phyloP scores from a whole-genome alignment of 2,113 vertebrate genomes.

The Rutilus rutilus region DNA sequence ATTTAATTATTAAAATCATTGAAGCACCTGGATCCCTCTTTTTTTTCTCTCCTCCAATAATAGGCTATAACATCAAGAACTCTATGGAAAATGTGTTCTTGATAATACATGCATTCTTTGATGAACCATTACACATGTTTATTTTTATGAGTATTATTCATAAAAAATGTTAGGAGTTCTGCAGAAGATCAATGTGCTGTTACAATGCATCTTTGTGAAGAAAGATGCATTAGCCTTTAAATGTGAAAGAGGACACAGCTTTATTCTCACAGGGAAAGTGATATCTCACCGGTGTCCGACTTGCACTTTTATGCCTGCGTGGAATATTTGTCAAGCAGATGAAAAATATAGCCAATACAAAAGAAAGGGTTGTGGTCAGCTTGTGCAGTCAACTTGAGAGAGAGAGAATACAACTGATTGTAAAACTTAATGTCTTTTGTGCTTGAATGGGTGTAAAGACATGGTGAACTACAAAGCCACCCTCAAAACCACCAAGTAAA shows the following conservation, averaged over 20 bases:
- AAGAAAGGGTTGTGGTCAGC: neutral
- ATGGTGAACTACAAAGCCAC: conserved; percentile 4
- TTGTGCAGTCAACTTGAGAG: neutral
- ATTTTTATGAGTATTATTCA: neutral
- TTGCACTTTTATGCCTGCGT: conserved; percentile 86
- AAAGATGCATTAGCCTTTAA: conserved; percentile 71
- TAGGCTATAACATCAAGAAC: neutral
- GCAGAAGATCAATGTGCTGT: neutral
- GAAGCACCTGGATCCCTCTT: neutral
- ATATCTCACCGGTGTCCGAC: conserved; percentile 90
- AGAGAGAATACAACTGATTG: neutral
- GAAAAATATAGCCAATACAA: conserved; percentile 65
- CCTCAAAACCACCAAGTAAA: conserved; percentile 20
- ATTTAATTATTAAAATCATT: neutral
- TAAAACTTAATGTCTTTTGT: conserved; percentile 12
- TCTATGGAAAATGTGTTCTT: neutral
- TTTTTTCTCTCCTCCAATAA: neutral
- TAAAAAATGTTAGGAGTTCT: neutral
- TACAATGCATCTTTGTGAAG: neutral
- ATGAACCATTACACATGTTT: neutral
- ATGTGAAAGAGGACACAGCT: conserved; percentile 86
- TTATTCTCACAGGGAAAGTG: conserved; percentile 87
- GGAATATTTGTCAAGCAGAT: conserved; percentile 84
- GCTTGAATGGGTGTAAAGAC: conserved; percentile 39
- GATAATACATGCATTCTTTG: neutral